These are phyloP conservation scores for Labeo rohita DNA, from an alignment of 2,113 vertebrate species.

Conservation along the genomic window DNA sequence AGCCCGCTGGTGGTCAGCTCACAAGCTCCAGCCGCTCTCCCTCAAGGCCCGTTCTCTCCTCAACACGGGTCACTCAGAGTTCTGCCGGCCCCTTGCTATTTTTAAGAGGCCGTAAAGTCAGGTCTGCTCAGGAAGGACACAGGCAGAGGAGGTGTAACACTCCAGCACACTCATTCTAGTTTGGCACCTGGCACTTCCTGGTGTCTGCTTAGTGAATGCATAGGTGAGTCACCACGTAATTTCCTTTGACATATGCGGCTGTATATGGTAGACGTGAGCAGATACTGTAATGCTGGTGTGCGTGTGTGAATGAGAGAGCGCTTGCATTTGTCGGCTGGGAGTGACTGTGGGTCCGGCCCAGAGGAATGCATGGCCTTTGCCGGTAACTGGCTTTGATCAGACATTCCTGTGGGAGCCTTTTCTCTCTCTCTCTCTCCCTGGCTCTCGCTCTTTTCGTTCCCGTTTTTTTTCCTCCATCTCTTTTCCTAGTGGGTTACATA, in stretches of 20 bases:
- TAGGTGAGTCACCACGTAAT: not conserved
- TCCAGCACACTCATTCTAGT: conserved; percentile 9
- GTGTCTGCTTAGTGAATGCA: not conserved
- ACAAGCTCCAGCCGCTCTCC: not conserved
- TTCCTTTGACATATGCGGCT: not conserved
- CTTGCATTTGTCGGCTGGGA: conserved; percentile 67
- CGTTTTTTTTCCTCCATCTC: not conserved
- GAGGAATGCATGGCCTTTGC: conserved; percentile 82
- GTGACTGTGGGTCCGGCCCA: conserved; percentile 78
- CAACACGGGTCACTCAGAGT: conserved; percentile 65
- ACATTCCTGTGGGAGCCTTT: conserved; percentile 87
- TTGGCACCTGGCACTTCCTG: not conserved
- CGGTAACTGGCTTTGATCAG: conserved; percentile 84
- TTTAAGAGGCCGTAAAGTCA: conserved; percentile 69
- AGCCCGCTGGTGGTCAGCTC: conserved; percentile 12
- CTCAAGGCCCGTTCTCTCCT: conserved; percentile 34
- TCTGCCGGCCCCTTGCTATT: conserved; percentile 68
- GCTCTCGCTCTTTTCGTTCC: not conserved
- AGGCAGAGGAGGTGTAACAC: not conserved
- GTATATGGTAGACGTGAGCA: not conserved
- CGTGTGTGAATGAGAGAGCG: conserved; percentile 39
- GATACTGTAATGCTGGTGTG: conserved; percentile 27
- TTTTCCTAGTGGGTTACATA: conserved; percentile 44
- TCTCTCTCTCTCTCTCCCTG: conserved; percentile 46
- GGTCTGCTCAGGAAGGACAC: conserved; percentile 38